Conservation (phyloP, 2,888 invertebrate genomes). For the Mesorhabditis sp. region DNA sequence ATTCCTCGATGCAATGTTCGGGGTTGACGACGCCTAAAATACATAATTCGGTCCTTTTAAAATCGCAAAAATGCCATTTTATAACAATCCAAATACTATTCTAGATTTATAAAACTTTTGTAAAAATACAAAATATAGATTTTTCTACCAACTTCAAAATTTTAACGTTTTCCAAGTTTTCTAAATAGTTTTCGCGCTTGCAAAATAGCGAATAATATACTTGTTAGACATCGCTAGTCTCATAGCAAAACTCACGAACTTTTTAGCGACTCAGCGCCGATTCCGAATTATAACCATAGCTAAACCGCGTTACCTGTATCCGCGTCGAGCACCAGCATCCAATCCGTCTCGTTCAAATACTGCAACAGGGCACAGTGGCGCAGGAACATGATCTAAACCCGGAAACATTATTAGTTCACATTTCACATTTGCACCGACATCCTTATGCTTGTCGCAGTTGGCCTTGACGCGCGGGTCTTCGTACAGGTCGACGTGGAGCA, state of each 20-base stretch:
- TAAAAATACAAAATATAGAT: neutral
- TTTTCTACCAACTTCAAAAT: neutral
- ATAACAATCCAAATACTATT: no score
- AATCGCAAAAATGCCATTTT: no score
- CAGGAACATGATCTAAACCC: neutral
- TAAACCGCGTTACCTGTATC: constrained; percentile 1
- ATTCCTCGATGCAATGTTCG: constrained; percentile 5
- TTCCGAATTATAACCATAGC: no score
- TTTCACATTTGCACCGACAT: neutral
- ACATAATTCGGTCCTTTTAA: no score
- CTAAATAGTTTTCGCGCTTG: no score
- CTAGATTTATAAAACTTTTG: no score
- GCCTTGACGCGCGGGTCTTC: neutral
- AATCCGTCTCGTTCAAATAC: neutral
- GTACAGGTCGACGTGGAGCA: constrained; percentile 9
- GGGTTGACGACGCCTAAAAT: constrained; percentile 8
- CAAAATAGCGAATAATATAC: no score
- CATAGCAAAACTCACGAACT: no score
- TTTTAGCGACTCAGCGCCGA: no score
- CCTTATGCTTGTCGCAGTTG: neutral
- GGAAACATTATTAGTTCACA: neutral
- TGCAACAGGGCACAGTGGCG: neutral
- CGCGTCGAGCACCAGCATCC: neutral
- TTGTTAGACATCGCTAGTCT: no score
- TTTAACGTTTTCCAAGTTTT: no score